Percentiles rank a stretch among this genome's conserved stretches.
These are phyloP conservation scores for Catagonus wagneri DNA, from an alignment of 2,113 vertebrate genomes.

Conservation along the genomic window DNA sequence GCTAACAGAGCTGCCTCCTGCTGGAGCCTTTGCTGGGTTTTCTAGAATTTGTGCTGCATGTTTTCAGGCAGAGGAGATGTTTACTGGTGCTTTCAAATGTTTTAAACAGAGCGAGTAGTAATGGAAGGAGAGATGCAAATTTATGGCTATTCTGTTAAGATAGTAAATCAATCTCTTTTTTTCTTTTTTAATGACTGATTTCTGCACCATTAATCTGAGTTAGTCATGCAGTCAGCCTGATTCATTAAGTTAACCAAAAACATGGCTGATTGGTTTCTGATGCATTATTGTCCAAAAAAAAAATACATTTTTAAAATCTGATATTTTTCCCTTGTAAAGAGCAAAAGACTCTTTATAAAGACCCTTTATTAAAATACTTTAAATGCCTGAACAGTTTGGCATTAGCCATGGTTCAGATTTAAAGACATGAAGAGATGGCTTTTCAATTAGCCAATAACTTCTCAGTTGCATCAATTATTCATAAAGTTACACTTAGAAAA, in stretches of 20 bases:
- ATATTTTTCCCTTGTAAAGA: conserved; percentile 58
- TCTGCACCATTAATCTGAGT: conserved; percentile 73
- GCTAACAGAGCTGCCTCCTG: conserved; percentile 10
- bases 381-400: conserved; percentile 29
- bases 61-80: conserved; percentile 39
- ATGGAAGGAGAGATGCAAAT: conserved; percentile 46
- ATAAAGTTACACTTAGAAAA: conserved; percentile 73
- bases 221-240: conserved; percentile 55
- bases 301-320: conserved; percentile 44
- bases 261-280: conserved; percentile 45
- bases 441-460: conserved; percentile 72
- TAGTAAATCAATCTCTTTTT: conserved; percentile 59
- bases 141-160: conserved; percentile 65
- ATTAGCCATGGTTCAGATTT: conserved; percentile 30
- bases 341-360: conserved; percentile 51
- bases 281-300: not conserved
- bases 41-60: not conserved
- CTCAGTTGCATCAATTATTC: conserved; percentile 71
- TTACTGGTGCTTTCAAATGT: conserved; percentile 52
- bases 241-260: conserved; percentile 70
- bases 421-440: conserved; percentile 49
- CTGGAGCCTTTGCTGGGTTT: conserved; percentile 31
- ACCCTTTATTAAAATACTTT: conserved; percentile 31
- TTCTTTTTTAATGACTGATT: conserved; percentile 73
- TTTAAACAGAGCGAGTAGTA: conserved; percentile 70